Evolutionary conservation across 2,113 vertebrate genomes (phyloP).

Genomic region (Saccopteryx bilineata): DNA sequence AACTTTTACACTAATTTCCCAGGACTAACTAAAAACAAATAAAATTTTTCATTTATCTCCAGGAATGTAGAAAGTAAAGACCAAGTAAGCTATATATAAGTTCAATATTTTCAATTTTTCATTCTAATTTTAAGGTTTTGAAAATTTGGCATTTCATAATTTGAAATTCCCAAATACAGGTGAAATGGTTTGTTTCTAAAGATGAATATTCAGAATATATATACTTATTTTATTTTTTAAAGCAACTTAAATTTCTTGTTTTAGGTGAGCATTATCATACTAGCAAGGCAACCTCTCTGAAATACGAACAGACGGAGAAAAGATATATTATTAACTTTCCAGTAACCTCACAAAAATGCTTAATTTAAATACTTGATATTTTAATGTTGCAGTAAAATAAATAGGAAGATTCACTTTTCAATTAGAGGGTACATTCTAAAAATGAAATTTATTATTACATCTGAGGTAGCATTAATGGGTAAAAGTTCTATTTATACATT

Average conservation of each 20-base stretch:
- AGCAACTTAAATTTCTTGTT: constrained; percentile 38
- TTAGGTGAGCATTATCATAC: constrained; percentile 8
- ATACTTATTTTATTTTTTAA: constrained; percentile 18
- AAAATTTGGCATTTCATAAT: constrained; percentile 28
- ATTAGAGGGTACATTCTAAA: constrained; percentile 21
- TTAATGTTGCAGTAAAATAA: constrained; percentile 14
- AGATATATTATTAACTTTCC: neutral
- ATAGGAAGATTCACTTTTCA: neutral
- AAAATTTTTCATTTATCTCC: neutral
- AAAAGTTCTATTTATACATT: constrained; percentile 11
- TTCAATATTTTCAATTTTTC: constrained; percentile 31
- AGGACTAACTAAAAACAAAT: constrained; percentile 40
- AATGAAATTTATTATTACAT: neutral
- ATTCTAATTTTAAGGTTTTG: constrained; percentile 32
- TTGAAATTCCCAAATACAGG: neutral
- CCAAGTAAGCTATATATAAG: neutral
- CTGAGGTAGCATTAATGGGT: neutral
- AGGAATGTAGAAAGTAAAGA: neutral
- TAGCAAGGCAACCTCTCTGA: neutral
- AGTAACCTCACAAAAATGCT: neutral
- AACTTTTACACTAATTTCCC: constrained; percentile 6
- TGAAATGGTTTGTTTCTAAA: neutral
- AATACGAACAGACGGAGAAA: constrained; percentile 8
- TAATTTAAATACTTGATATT: neutral
- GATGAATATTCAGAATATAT: neutral